A percentile compares a stretch with the other conserved stretches of the same genome.
These are phyloP conservation scores for Parazoanthus atlanticus DNA, from an alignment of 92 coral and sea anemone genomes.

Conservation along the genomic window DNA sequence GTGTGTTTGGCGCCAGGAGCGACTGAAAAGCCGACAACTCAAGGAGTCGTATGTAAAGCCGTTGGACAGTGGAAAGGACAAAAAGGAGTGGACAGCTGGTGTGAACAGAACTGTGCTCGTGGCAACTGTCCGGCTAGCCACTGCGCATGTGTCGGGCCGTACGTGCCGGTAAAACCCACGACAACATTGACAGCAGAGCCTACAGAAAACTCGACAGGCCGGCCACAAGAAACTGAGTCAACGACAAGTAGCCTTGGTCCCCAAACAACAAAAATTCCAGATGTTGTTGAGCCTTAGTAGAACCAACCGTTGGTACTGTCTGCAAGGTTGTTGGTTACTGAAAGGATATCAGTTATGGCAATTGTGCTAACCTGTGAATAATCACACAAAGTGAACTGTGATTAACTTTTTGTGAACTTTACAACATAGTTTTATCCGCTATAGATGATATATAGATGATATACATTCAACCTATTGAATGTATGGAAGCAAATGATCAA, in stretches of 20 bases:
- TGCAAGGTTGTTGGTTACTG: neutral
- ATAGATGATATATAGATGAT: no score
- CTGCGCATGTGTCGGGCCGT: neutral
- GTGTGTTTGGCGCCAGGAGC: neutral
- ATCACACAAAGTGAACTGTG: neutral
- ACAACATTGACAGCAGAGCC: neutral
- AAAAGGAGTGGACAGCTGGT: constrained; percentile 17
- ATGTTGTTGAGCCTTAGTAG: neutral
- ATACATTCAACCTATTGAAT: no score
- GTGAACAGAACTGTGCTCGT: constrained; percentile 8
- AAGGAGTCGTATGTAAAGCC: neutral
- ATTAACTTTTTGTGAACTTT: no score
- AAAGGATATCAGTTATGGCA: neutral
- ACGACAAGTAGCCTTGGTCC: neutral
- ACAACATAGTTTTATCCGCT: no score
- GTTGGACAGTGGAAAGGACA: neutral
- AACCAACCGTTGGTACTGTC: neutral
- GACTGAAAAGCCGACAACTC: constrained; percentile 13
- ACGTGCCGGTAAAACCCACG: neutral
- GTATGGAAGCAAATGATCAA: neutral
- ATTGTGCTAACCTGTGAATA: neutral
- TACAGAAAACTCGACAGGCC: neutral
- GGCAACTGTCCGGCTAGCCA: neutral
- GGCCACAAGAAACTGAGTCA: neutral
- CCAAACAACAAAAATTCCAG: neutral